Percentiles rank a stretch among this genome's conserved stretches.
phyloP scores from a whole-genome alignment of 2,797 vertebrate species.

The Sebastes ruberrimus region DNA sequence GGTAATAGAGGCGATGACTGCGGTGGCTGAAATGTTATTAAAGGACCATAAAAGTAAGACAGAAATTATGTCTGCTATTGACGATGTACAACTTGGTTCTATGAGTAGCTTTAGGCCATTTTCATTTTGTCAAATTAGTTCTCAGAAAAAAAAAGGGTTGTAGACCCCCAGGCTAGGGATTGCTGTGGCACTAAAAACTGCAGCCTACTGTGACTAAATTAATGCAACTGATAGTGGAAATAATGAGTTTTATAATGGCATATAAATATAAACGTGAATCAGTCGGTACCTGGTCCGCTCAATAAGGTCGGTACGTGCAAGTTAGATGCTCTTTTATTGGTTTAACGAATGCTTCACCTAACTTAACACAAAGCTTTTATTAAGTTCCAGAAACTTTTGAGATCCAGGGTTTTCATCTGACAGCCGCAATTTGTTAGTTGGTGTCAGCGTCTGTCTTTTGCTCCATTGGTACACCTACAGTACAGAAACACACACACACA shows the following conservation, averaged over 20 bases:
- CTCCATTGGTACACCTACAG: not conserved
- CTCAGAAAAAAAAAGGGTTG: not conserved
- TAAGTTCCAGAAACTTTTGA: not conserved
- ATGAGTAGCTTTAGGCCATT: no score
- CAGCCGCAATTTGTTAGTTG: conserved; percentile 2
- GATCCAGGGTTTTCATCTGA: not conserved
- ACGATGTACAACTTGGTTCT: no score
- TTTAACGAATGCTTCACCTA: not conserved
- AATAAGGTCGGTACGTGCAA: not conserved
- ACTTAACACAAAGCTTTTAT: not conserved
- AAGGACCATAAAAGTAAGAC: no score
- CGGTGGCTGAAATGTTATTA: not conserved
- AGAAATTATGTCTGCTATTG: no score
- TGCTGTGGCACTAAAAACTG: not conserved
- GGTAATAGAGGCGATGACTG: not conserved
- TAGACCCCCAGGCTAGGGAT: not conserved
- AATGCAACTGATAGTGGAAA: not conserved
- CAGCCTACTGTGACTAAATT: not conserved
- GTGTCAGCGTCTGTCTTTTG: conserved; percentile 23
- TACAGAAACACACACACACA: not conserved
- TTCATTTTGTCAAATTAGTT: not conserved
- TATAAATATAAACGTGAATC: not conserved
- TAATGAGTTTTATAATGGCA: not conserved
- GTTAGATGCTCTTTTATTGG: not conserved
- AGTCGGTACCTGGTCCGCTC: not conserved